Base-by-base conservation (phyloP, 2,113 vertebrate genomes). In the Macquaria australasica region DNA sequence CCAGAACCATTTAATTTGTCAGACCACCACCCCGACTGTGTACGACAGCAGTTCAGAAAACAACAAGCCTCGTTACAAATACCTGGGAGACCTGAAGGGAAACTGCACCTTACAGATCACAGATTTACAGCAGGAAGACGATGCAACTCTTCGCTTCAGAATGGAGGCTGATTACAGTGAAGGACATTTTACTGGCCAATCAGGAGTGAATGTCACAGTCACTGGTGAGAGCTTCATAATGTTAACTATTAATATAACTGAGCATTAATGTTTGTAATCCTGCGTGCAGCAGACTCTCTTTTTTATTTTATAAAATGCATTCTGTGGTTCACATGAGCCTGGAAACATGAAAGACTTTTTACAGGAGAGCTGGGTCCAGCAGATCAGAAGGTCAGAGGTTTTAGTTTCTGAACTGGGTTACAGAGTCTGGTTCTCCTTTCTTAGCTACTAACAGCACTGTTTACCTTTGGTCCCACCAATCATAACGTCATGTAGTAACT, bases 61-160 rank as follows among this genome's bases (percentile, higher is more conserved):
- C 1, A 34, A 0, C 11, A 0, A 16, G 53, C 1, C 37, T 58
- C 82, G 66, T 2, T 87, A 81, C 64, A 15, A 4, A 20, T 92
- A 91, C 73, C 79, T 90, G 74, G 91, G 89, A 77, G 88, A 91
- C 82, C 14, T 0, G 69, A 2, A 15, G 48, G 21, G 34, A 77
- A 81, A 82, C 80, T 91, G 89, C 51, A 80, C 86, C 0, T 62
- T 92, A 58, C 86, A 78, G 86, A 90, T 91, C 88, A n/a, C 2
- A 48, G 1, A 70, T 1, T 0, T 87, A 3, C 25, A 25, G 67
- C 0, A 2, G 3, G 0, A 0, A 0, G 88, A 88, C 23, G 0
- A 8, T 0, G 0, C 0, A 1, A 76, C 4, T 0, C 50, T 86
- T 50, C 75, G 69, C 45, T 92, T 92, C 84, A 85, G 89, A 3